Evolutionary conservation across 1,140 invertebrate species (phyloP), one percentile per base, ranked within the genome.

Genomic region (Antheraea mylitta): DNA sequence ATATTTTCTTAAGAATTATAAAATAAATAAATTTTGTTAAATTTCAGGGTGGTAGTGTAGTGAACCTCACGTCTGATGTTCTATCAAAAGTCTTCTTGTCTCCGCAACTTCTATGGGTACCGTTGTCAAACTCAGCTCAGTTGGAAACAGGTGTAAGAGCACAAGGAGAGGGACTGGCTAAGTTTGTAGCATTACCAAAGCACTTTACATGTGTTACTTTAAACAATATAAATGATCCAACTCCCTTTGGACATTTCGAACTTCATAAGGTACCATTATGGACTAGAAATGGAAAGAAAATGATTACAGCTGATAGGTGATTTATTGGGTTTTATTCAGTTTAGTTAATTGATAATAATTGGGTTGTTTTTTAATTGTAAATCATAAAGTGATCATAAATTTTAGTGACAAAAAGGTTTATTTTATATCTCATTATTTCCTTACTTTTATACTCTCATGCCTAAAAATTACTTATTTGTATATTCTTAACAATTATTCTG

Each of bases 231-330:
- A 82, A 73, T 81, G 86, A 90, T 73, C 67, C 60, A 8, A 80
- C 80, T 59, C 94, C 93, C 45, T 74, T 89, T 38, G 96, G 96
- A 8, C 95, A 95, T 77, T 95, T 96, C 88, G 94, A 95, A 68
- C 93, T 94, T 42, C 84, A 94, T 70, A 93, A 94, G 66, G 91
- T 96, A 30, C 94, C 96, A 1, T 72, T 98, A 30, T 97, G 96
- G 94, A 94, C 95, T 0, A 95, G 94, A 80, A 93, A 93, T 75
- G 97, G 97, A 58, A 96, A 96, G 89, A 93, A 93, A 66, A 87
- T 93, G 67, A 66, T 97, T 18, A 94, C 94, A 68, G 79, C 94
- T 10, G 87, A 95, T 16, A 89, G 86, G 80, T 93, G 81, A 72
- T 66, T 61, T 30, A 61, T 22, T 48, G 0, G 6, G 58, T 69